phyloP scores from a whole-genome alignment of 2,113 vertebrate genomes.

The Pheucticus melanocephalus region DNA sequence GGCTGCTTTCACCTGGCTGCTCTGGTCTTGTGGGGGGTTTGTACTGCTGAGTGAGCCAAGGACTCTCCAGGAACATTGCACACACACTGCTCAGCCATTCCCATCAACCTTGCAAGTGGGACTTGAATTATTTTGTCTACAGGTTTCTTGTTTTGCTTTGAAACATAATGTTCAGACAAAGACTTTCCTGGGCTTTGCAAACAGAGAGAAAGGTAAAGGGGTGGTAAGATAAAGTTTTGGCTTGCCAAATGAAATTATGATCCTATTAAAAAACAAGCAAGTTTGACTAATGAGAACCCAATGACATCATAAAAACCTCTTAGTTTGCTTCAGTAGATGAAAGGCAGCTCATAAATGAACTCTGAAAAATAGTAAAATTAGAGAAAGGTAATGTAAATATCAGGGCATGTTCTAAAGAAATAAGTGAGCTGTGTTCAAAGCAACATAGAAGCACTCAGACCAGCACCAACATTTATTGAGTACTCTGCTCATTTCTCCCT shows the following conservation, averaged over 20 bases:
- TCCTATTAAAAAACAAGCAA: background rate
- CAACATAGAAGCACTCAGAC: conserved; percentile 33
- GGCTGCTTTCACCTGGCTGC: background rate
- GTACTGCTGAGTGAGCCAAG: background rate
- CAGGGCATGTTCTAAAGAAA: background rate
- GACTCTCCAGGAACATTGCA: background rate
- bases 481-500: conserved; percentile 12
- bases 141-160: background rate
- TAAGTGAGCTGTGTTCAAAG: background rate
- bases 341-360: conserved; percentile 36
- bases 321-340: conserved; percentile 19
- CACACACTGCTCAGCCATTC: background rate
- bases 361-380: background rate
- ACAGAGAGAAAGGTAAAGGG: background rate
- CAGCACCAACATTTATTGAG: conserved; percentile 9
- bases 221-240: background rate
- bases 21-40: background rate
- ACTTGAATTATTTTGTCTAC: conserved; percentile 25
- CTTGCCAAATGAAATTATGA: background rate
- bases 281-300: background rate
- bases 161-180: background rate
- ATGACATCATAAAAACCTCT: conserved; percentile 32
- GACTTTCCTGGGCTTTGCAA: background rate
- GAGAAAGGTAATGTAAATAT: conserved; percentile 27
- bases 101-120: background rate